These are phyloP conservation scores for Hyalella azteca DNA, from an alignment of 2,888 invertebrate genomes.

Conservation along the genomic window DNA sequence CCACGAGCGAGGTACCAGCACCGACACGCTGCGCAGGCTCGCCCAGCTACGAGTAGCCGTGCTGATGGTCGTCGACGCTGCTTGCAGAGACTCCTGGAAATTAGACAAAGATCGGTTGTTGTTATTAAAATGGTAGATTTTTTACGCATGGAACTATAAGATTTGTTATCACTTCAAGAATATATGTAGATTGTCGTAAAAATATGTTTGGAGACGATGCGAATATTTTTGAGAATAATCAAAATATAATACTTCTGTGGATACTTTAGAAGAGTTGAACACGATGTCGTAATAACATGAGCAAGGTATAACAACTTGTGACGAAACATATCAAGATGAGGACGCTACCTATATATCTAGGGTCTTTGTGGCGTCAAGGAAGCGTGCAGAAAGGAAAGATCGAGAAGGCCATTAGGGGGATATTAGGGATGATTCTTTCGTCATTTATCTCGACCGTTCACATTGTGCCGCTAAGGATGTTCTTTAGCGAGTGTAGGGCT, in stretches of 20 bases:
- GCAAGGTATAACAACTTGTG: too few relatives aligned
- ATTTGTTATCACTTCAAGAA: too few relatives aligned
- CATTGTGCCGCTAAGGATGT: slow-evolving; percentile 28
- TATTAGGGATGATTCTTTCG: slow-evolving; percentile 33
- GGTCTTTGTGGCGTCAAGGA: slow-evolving; percentile 1
- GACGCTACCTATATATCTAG: neutral
- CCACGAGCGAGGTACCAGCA: slow-evolving; percentile 53
- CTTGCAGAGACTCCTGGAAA: slow-evolving; percentile 28
- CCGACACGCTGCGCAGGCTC: slow-evolving; percentile 47
- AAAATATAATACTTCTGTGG: too few relatives aligned
- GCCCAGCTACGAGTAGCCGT: slow-evolving; percentile 50
- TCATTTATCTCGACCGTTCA: slow-evolving; percentile 23
- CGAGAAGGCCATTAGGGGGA: slow-evolving; percentile 25
- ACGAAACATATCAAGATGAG: too few relatives aligned
- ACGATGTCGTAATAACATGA: too few relatives aligned
- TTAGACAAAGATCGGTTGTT: neutral
- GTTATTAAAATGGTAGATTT: neutral
- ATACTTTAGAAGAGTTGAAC: too few relatives aligned
- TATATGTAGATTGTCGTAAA: too few relatives aligned
- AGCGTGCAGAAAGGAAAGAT: slow-evolving; percentile 18
- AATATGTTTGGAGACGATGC: too few relatives aligned
- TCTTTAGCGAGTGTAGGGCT: slow-evolving; percentile 15
- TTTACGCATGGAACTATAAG: neutral
- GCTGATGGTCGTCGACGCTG: slow-evolving; percentile 48
- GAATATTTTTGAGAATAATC: too few relatives aligned